Percentiles rank a stretch among this genome's conserved stretches.
phyloP scores from a whole-genome alignment of 2,797 vertebrate genomes.

The Ptychobarbus kaznakovi region DNA sequence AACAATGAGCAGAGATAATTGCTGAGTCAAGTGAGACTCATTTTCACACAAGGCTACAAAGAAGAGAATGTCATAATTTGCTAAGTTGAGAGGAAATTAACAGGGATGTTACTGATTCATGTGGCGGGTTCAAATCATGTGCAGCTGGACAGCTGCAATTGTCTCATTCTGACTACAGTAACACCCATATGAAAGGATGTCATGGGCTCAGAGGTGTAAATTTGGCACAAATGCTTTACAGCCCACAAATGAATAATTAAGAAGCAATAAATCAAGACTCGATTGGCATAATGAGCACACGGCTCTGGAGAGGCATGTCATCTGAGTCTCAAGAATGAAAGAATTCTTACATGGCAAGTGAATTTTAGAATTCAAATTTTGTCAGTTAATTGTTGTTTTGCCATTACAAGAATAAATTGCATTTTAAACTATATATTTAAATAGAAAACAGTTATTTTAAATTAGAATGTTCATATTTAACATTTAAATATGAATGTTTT shows the following conservation, averaged over 20 bases:
- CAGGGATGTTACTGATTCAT: slow-evolving; percentile 40
- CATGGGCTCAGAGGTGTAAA: slow-evolving; percentile 59
- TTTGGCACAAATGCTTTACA: slow-evolving; percentile 63
- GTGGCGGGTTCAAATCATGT: slow-evolving; percentile 22
- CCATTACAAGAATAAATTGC: neutral
- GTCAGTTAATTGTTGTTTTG: neutral
- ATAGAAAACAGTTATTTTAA: neutral
- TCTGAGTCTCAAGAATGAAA: slow-evolving; percentile 25
- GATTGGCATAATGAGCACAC: slow-evolving; percentile 62
- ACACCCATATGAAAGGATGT: slow-evolving; percentile 58
- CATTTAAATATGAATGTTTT: neutral
- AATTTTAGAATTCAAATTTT: slow-evolving; percentile 1
- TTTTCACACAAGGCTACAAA: slow-evolving; percentile 10
- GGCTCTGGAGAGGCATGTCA: slow-evolving; percentile 50
- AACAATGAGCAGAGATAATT: neutral
- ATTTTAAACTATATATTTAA: neutral
- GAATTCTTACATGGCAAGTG: neutral
- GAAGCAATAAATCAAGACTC: slow-evolving; percentile 64
- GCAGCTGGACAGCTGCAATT: slow-evolving; percentile 45
- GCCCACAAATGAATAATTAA: slow-evolving; percentile 66
- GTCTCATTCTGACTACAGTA: slow-evolving; percentile 58
- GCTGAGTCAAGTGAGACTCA: neutral
- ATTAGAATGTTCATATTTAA: neutral
- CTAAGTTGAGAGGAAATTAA: slow-evolving; percentile 60
- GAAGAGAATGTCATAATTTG: slow-evolving; percentile 20